Percentiles rank a stretch among this genome's conserved stretches.
phyloP scores from a whole-genome alignment of 2,797 vertebrate genomes.

The Euthynnus affinis region DNA sequence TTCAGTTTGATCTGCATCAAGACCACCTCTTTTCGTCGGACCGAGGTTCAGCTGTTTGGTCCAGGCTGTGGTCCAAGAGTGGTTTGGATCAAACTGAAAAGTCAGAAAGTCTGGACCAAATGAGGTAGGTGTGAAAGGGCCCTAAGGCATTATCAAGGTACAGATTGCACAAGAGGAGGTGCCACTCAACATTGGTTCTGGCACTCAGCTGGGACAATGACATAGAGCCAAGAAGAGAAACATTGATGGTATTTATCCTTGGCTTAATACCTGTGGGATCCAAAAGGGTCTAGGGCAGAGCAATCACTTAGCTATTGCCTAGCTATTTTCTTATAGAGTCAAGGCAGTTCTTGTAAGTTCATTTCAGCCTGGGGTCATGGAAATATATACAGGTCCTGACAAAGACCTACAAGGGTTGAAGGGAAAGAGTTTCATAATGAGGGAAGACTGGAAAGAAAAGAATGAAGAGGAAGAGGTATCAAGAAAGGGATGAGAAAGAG shows the following conservation, averaged over 20 bases:
- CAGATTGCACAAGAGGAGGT: conserved; percentile 17
- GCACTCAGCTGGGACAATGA: conserved; percentile 15
- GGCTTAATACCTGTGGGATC: conserved; percentile 13
- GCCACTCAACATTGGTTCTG: conserved; percentile 19
- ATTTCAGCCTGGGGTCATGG: background rate
- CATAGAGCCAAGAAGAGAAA: conserved; percentile 1
- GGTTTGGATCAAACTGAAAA: too few relatives aligned
- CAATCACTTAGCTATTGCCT: conserved; percentile 42
- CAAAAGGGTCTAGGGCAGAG: conserved; percentile 6
- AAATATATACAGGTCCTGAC: conserved; percentile 7
- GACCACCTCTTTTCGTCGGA: too few relatives aligned
- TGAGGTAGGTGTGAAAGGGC: too few relatives aligned
- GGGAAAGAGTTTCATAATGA: conserved; percentile 1
- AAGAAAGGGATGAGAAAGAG: background rate
- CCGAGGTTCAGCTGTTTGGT: too few relatives aligned
- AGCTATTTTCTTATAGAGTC: conserved; percentile 32
- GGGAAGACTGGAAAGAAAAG: background rate
- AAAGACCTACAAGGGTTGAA: background rate
- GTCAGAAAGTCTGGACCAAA: too few relatives aligned
- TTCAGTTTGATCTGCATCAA: too few relatives aligned
- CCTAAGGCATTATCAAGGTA: conserved; percentile 25
- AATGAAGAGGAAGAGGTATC: background rate
- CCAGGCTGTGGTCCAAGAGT: too few relatives aligned
- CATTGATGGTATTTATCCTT: conserved; percentile 24
- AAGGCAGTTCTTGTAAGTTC: conserved; percentile 17